Base-by-base conservation (phyloP, 1,140 invertebrate genomes). In the Lepidostoma basale region DNA sequence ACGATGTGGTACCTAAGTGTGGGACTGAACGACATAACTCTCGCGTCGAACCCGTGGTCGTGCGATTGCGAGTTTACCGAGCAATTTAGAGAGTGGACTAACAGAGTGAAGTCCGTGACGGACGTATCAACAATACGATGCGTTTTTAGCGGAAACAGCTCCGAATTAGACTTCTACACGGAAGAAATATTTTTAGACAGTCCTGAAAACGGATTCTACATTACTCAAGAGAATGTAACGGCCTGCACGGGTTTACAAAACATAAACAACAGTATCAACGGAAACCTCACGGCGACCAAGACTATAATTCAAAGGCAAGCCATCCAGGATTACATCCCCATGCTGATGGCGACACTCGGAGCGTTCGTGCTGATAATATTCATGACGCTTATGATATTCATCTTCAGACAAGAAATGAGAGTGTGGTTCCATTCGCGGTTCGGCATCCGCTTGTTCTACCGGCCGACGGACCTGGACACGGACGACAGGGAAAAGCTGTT, bases 391-490 rank as follows among this genome's bases (percentile, higher is more conserved):
- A 75, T 92, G 45, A 81, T 88, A 1, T 93, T 94, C 76, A 88
- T 93, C 68, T 96, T 92, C 79, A 85, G 93, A 40, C 91, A 95
- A 79, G 90, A 95, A 78, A 88, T 97, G 79, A 85, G 92, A 66
- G 91, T 97, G 8, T 96, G 93, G 93, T 90, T 93, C 69, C 92
- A 96, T 83, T 91, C 94, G 26, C 88, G 90, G 54, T 96, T 94
- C 77, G 94, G 94, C 10, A 87, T 96, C 1, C 83, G 94, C 36
- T 84, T 96, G 70, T 93, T 91, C 75, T 90, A 92, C 75, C 86
- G 89, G 63, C 81, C 84, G 20, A 87, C 87, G 67, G 90, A 92
- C 74, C 83, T 89, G 62, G 91, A 93, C 67, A 84, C 87, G 62
- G 89, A 92, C 73, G 92, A 93, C 70, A 85, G 90, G 1, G 93